Conservation (phyloP, 1,140 invertebrate species). For the Drosophila truncata region DNA sequence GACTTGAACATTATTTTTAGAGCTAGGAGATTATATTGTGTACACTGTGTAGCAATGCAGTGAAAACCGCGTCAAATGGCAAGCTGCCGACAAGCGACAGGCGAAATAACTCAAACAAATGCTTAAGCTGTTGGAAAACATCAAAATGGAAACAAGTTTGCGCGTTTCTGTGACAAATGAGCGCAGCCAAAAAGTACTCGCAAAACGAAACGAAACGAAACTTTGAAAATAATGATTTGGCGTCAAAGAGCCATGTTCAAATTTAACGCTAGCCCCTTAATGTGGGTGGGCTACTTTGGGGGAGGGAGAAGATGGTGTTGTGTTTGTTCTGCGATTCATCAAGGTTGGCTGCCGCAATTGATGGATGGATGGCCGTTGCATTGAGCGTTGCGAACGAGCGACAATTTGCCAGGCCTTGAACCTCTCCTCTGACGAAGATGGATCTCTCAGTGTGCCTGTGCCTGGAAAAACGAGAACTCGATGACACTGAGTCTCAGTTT, state of each 20-base stretch:
- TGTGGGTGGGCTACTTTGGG: conserved; percentile 1
- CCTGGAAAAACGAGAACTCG: conserved; percentile 30
- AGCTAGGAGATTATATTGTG: not conserved
- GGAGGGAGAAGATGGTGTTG: conserved; percentile 23
- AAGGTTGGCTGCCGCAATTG: conserved; percentile 68
- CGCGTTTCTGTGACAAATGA: conserved; percentile 61
- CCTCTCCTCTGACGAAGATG: conserved; percentile 59
- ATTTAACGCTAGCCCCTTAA: conserved; percentile 73
- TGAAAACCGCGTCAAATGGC: conserved; percentile 51
- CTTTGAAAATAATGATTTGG: conserved; percentile 60
- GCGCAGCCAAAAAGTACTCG: conserved; percentile 32
- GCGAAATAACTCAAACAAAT: conserved; percentile 59
- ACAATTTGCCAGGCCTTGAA: conserved; percentile 77
- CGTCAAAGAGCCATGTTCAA: conserved; percentile 79
- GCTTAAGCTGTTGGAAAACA: conserved; percentile 52
- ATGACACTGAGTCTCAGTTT: conserved; percentile 11
- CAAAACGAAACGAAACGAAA: conserved; percentile 49
- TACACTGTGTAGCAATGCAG: conserved; percentile 52
- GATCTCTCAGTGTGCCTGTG: conserved; percentile 10
- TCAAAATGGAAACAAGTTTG: conserved; percentile 64
- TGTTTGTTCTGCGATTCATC: conserved; percentile 62
- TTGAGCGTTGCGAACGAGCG: conserved; percentile 54
- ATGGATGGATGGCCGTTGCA: conserved; percentile 62
- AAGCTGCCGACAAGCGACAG: not conserved
- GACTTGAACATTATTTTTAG: conserved; percentile 17